Conservation (phyloP, 2,113 vertebrate species). For the Petromus typicus region DNA sequence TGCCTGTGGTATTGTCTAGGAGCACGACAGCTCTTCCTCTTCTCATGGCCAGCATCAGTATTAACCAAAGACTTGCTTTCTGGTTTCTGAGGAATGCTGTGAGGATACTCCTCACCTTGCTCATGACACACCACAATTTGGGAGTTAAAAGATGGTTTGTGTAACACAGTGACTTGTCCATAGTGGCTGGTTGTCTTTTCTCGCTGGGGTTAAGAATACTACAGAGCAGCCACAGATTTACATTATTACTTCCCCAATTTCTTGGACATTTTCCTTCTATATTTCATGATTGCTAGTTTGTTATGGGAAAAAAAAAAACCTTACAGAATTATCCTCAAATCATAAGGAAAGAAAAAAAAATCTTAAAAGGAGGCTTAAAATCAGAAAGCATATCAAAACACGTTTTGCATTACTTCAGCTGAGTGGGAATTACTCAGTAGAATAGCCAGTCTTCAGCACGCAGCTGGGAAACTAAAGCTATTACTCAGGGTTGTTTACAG, state of each 20-base stretch:
- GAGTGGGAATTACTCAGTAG: not conserved
- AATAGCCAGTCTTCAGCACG: not conserved
- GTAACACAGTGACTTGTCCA: not conserved
- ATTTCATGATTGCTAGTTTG: conserved; percentile 37
- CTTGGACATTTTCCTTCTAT: not conserved
- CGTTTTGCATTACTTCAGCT: not conserved
- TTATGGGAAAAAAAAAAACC: not conserved
- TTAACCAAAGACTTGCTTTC: not conserved
- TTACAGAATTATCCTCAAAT: conserved; percentile 24
- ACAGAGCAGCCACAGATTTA: not conserved
- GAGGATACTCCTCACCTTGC: not conserved
- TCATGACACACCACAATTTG: not conserved
- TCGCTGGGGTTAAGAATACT: not conserved
- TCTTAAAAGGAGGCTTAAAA: conserved; percentile 30
- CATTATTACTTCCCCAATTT: not conserved
- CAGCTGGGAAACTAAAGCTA: not conserved
- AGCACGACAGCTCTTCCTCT: not conserved
- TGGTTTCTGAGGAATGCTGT: not conserved
- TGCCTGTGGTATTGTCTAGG: not conserved
- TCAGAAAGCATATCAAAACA: conserved; percentile 42
- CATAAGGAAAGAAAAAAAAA: not conserved
- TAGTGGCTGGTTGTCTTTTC: not conserved
- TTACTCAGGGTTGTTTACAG: not conserved
- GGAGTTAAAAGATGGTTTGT: not conserved
- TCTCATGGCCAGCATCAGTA: not conserved